A percentile compares a stretch with the other conserved stretches of the same genome.
phyloP scores from a whole-genome alignment of 2,113 vertebrate species.

The Lontra canadensis region DNA sequence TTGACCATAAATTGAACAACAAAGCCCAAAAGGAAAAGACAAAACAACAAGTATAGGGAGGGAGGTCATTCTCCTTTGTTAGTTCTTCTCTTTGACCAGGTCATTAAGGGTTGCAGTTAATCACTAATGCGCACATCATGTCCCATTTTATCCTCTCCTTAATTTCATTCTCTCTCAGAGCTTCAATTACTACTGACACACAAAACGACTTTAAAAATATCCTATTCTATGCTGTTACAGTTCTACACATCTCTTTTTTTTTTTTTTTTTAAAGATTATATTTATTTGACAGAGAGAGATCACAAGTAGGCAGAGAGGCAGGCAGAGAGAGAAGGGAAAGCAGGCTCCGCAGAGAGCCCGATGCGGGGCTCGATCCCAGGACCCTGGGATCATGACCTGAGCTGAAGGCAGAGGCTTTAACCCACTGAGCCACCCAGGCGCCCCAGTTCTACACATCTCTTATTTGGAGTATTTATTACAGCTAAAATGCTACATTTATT shows the following conservation, averaged over 20 bases:
- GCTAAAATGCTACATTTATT: background rate
- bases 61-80: background rate
- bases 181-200: background rate
- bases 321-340: no score
- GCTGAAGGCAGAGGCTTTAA: no score
- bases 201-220: background rate
- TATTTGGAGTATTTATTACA: background rate
- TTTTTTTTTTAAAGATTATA: no score
- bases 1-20: constrained; percentile 1
- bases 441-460: background rate
- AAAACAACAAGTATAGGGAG: background rate
- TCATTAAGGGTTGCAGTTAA: background rate
- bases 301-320: no score
- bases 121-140: background rate
- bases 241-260: background rate
- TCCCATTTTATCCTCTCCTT: background rate
- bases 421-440: no score
- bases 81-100: background rate
- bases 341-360: no score
- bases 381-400: no score
- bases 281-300: no score
- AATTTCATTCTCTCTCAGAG: background rate
- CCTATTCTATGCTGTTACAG: background rate
- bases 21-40: background rate
- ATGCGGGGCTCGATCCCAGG: no score